phyloP scores from a whole-genome alignment of 37 sponge, comb jelly and placozoan species.

The Halichondria panicea region DNA sequence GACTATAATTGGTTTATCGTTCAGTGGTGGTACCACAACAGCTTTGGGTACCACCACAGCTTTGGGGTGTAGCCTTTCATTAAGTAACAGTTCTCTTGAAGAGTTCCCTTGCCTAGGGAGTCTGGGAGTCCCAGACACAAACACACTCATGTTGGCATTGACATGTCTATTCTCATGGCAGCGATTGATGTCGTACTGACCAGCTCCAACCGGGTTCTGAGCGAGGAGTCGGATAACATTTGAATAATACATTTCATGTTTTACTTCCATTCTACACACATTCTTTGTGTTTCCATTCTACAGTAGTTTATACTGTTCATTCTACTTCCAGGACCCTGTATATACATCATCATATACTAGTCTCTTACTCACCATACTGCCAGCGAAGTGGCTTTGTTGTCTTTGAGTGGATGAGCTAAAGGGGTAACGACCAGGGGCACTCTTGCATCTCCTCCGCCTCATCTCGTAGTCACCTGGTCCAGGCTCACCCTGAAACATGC shows the following conservation, averaged over 20 bases:
- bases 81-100: conserved; percentile 72
- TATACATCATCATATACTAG: too few species aligned
- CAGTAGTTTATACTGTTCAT: too few species aligned
- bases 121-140: conserved; percentile 58
- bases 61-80: conserved; percentile 59
- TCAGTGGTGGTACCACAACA: too few species aligned
- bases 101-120: conserved; percentile 65
- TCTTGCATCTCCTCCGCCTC: background rate
- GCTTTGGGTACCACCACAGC: too few species aligned
- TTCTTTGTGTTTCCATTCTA: too few species aligned
- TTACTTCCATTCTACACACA: too few species aligned
- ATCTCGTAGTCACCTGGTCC: conserved; percentile 73
- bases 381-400: conserved; percentile 14
- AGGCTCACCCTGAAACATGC: conserved; percentile 51
- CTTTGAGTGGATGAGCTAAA: conserved; percentile 53
- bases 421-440: conserved; percentile 45
- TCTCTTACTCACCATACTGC: conserved; percentile 29
- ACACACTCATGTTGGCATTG: conserved; percentile 71
- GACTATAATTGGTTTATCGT: too few species aligned
- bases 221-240: too few species aligned
- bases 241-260: too few species aligned
- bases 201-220: conserved; percentile 81
- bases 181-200: conserved; percentile 73
- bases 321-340: too few species aligned
- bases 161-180: conserved; percentile 55